A percentile compares a stretch with the other conserved stretches of the same genome.
These are phyloP conservation scores for Cygnus atratus DNA, from an alignment of 2,113 vertebrate genomes.

Conservation along the genomic window DNA sequence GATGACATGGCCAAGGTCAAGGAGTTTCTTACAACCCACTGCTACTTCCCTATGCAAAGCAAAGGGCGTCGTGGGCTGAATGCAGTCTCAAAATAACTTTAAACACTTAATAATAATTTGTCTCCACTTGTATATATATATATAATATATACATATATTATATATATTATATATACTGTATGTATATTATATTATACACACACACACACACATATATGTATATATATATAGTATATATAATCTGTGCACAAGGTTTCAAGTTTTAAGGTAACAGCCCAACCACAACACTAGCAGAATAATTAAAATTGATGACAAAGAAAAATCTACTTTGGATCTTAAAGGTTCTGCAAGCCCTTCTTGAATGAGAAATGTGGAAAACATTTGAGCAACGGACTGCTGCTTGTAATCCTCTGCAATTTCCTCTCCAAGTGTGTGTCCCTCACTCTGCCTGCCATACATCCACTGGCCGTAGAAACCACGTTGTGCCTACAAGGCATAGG, in stretches of 20 bases:
- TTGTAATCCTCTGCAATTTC: neutral
- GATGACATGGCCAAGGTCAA: neutral
- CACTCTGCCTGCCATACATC: neutral
- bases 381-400: neutral
- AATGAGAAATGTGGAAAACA: neutral
- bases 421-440: neutral
- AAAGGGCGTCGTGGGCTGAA: neutral
- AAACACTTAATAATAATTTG: neutral
- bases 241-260: neutral
- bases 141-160: no score
- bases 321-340: neutral
- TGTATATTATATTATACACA: no score
- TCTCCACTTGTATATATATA: neutral
- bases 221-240: neutral
- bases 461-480: fast-evolving
- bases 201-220: no score
- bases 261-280: neutral
- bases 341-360: neutral
- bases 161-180: no score
- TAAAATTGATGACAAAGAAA: neutral
- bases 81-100: neutral
- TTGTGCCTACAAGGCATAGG: neutral
- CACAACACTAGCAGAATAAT: neutral
- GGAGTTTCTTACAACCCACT: neutral
- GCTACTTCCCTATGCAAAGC: neutral